These are phyloP conservation scores for Pandemis cinnamomeana DNA, from an alignment of 2,888 invertebrate species.

Conservation along the genomic window DNA sequence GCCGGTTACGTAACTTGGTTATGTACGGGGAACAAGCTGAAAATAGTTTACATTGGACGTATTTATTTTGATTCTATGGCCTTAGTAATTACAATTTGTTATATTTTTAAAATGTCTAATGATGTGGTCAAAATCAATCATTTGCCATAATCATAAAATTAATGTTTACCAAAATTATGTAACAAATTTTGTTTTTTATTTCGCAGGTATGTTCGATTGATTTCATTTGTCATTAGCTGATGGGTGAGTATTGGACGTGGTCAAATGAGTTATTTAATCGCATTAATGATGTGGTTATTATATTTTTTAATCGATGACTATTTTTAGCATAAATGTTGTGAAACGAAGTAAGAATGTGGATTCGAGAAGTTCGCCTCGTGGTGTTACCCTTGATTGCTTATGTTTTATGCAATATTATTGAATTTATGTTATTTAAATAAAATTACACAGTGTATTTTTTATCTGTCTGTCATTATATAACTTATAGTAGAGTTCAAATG, in stretches of 20 bases:
- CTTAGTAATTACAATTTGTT: not conserved
- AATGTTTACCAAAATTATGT: not conserved
- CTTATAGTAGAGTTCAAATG: no score
- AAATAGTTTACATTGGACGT: no score
- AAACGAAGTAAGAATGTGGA: not conserved
- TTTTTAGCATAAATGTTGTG: not conserved
- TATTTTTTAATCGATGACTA: slow-evolving; percentile 10
- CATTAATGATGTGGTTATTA: not conserved
- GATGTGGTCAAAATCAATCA: not conserved
- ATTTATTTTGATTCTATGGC: no score
- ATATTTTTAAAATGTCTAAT: not conserved
- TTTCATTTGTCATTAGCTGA: not conserved
- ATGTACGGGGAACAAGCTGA: no score
- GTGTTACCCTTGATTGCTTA: not conserved
- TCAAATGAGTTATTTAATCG: not conserved
- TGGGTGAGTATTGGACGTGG: slow-evolving; percentile 13
- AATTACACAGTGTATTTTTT: not conserved
- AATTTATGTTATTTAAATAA: not conserved
- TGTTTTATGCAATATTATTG: not conserved
- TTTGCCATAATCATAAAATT: not conserved
- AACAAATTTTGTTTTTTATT: slow-evolving; percentile 17
- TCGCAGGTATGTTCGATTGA: slow-evolving; percentile 36
- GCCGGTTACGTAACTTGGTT: no score
- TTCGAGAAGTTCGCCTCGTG: slow-evolving; percentile 4
- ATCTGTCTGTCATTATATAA: no score